Conservation (phyloP, 2,113 vertebrate genomes). For the Pedetes capensis region DNA sequence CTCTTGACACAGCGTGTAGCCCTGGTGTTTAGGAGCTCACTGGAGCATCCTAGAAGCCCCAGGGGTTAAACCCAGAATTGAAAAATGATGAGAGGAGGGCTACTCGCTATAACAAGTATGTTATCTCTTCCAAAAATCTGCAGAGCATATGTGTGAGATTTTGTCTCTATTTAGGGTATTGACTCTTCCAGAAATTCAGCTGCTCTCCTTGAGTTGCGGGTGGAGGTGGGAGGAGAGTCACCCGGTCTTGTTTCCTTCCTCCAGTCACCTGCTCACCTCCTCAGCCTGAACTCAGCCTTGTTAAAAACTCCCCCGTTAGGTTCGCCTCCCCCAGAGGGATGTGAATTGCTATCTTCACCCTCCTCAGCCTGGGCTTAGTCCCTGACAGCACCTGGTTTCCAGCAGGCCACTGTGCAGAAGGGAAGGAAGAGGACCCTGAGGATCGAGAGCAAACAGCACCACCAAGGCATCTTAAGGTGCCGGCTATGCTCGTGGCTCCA, state of each 20-base stretch:
- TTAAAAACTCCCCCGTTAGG: background rate
- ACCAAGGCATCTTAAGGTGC: rapidly evolving
- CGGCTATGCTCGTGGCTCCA: too few species aligned
- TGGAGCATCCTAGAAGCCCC: background rate
- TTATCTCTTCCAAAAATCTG: constrained; percentile 42
- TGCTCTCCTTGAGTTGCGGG: background rate
- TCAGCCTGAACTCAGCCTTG: background rate
- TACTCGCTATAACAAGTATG: constrained; percentile 13
- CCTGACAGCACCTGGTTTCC: background rate
- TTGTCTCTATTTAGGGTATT: constrained; percentile 48
- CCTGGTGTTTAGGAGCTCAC: background rate
- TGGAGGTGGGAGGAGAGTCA: too few species aligned
- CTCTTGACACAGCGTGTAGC: too few species aligned
- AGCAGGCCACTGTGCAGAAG: background rate
- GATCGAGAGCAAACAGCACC: background rate
- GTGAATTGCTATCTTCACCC: background rate
- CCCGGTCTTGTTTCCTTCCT: background rate
- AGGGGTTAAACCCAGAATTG: background rate
- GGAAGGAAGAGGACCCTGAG: rapidly evolving
- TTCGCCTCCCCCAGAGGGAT: background rate
- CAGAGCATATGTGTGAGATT: constrained; percentile 51
- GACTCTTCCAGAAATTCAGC: constrained; percentile 42
- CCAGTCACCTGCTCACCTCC: background rate
- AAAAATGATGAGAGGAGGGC: background rate
- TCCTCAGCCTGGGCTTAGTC: background rate